A percentile compares a stretch with the other conserved stretches of the same genome.
phyloP scores from a whole-genome alignment of 2,888 invertebrate species.

The Asteroscopus sphinx region DNA sequence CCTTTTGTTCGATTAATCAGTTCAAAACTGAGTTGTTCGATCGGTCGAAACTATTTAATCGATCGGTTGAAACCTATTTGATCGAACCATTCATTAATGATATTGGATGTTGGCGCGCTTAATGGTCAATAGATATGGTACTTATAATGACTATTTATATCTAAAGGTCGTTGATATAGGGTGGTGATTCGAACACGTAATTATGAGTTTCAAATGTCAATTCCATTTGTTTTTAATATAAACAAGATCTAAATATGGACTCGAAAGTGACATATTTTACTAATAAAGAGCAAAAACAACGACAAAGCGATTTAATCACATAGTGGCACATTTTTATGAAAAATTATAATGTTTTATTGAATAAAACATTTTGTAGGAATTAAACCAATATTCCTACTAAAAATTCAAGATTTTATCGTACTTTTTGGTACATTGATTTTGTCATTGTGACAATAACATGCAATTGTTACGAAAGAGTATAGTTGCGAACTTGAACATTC shows the following conservation, averaged over 20 bases:
- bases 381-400: slow-evolving; percentile 1
- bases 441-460: slow-evolving; percentile 18
- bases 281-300: slow-evolving; percentile 1
- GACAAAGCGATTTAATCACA: slow-evolving; percentile 33
- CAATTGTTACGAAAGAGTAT: slow-evolving; percentile 21
- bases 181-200: slow-evolving; percentile 4
- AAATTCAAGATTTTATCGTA: slow-evolving; percentile 19
- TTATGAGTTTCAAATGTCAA: slow-evolving; percentile 13
- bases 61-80: neutral
- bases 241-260: neutral
- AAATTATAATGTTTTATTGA: slow-evolving; percentile 12
- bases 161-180: neutral
- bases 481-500: slow-evolving; percentile 9
- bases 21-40: no score
- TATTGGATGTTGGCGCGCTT: no score
- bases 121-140: neutral
- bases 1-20: no score
- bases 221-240: slow-evolving; percentile 8
- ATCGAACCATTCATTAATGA: neutral
- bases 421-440: slow-evolving; percentile 12
- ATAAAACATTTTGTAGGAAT: slow-evolving; percentile 11
- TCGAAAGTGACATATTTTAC: neutral
- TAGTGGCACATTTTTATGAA: slow-evolving; percentile 24
- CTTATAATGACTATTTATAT: neutral
- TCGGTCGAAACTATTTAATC: no score